phyloP scores from a whole-genome alignment of 1,140 invertebrate species.

The Achroia grisella region DNA sequence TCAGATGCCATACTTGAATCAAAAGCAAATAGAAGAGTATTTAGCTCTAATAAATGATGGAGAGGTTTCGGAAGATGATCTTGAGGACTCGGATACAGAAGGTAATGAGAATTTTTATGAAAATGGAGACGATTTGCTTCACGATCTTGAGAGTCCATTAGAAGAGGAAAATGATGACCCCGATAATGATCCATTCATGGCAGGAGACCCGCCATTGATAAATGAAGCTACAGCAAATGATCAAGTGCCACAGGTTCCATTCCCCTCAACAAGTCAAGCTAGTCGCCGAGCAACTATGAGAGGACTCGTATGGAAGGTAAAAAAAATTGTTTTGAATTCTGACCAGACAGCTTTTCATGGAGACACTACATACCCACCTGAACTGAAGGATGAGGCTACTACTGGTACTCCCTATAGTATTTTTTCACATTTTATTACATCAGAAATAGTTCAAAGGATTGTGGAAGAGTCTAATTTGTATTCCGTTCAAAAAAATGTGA shows the following conservation, averaged over 20 bases:
- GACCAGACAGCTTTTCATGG: too few relatives aligned
- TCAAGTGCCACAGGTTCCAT: conserved; percentile 30
- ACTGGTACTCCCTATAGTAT: conserved; percentile 21
- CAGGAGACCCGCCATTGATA: conserved; percentile 33
- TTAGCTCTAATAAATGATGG: too few relatives aligned
- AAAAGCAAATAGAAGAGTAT: too few relatives aligned
- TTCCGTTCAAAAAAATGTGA: conserved; percentile 14
- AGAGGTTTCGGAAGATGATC: too few relatives aligned
- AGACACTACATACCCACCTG: too few relatives aligned
- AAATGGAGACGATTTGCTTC: conserved; percentile 33
- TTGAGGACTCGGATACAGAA: conserved; percentile 28
- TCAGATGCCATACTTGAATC: too few relatives aligned
- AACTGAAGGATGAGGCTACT: too few relatives aligned
- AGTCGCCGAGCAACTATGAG: conserved; percentile 20
- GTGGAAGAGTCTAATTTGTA: conserved; percentile 11
- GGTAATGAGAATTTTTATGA: conserved; percentile 24
- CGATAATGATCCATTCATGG: conserved; percentile 28
- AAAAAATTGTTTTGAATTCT: too few relatives aligned
- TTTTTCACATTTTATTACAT: conserved; percentile 22
- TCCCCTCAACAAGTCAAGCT: conserved; percentile 21
- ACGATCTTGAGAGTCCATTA: conserved; percentile 34
- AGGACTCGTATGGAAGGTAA: too few relatives aligned
- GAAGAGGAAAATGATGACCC: conserved; percentile 30
- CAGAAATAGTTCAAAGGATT: conserved; percentile 1
- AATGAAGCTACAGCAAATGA: conserved; percentile 26